These are phyloP conservation scores for Reticulitermes speratus DNA, from an alignment of 1,140 invertebrate species.

Conservation along the genomic window DNA sequence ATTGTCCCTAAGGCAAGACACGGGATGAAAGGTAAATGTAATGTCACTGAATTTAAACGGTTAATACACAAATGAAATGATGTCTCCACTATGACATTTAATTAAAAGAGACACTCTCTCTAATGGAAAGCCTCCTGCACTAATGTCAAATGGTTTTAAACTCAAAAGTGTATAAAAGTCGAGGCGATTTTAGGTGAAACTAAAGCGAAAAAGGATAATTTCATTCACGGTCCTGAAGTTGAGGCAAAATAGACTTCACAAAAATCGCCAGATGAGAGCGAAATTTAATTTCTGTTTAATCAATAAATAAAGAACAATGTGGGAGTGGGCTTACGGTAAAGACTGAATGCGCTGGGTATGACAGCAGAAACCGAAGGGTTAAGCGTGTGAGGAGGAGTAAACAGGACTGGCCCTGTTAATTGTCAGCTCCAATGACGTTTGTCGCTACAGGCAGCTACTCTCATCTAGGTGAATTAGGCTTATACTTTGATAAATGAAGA, in stretches of 20 bases:
- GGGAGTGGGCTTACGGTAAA: background rate
- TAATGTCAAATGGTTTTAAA: background rate
- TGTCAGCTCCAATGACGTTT: background rate
- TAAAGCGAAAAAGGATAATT: background rate
- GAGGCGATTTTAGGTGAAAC: background rate
- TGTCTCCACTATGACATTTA: background rate
- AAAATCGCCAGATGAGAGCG: background rate
- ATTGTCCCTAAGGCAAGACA: too few species aligned
- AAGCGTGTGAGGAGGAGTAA: background rate
- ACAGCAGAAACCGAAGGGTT: background rate
- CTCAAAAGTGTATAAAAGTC: background rate
- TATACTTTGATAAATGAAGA: too few species aligned
- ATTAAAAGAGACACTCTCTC: background rate
- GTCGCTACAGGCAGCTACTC: background rate
- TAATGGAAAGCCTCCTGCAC: background rate
- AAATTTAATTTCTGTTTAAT: conserved; percentile 4
- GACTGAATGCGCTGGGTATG: background rate
- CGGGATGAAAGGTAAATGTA: too few species aligned
- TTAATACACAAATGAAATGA: too few species aligned
- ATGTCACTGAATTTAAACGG: too few species aligned
- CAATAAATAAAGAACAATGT: background rate
- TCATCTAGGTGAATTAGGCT: background rate
- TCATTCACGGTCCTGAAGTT: background rate
- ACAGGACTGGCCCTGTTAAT: background rate
- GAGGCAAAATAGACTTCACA: background rate